Evolutionary conservation across 2,797 vertebrate genomes (phyloP).

Genomic region (Liparis tanakae): DNA sequence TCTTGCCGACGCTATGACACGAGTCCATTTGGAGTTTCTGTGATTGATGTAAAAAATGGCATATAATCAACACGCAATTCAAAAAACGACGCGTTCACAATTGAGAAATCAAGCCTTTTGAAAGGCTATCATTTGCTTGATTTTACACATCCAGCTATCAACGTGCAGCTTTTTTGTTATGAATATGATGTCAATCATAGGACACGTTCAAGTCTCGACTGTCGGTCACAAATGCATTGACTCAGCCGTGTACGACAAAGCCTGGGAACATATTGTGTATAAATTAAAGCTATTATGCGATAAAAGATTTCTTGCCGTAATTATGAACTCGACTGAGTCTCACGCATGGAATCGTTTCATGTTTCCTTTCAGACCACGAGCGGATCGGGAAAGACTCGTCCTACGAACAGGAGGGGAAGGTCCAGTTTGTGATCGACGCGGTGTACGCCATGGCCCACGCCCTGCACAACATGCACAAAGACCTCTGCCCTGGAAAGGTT

Average conservation of each 20-base stretch:
- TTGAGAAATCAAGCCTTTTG: slow-evolving; percentile 57
- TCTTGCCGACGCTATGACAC: slow-evolving; percentile 9
- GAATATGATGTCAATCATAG: slow-evolving; percentile 34
- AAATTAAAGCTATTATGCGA: not conserved
- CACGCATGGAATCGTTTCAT: not conserved
- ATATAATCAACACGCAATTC: slow-evolving; percentile 59
- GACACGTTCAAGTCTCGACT: slow-evolving; percentile 14
- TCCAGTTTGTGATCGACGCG: slow-evolving; percentile 94
- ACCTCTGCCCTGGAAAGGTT: slow-evolving; percentile 90
- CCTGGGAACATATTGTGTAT: not conserved
- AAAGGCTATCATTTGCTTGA: slow-evolving; percentile 64
- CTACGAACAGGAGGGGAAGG: slow-evolving; percentile 96
- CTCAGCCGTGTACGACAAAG: slow-evolving; percentile 1
- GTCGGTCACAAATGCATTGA: not conserved
- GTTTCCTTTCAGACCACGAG: slow-evolving; percentile 86
- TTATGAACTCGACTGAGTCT: not conserved
- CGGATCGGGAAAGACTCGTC: slow-evolving; percentile 93
- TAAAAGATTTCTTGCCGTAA: not conserved
- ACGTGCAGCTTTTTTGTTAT: slow-evolving; percentile 28
- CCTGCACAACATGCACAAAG: slow-evolving; percentile 93
- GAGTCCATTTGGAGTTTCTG: slow-evolving; percentile 32
- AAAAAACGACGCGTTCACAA: slow-evolving; percentile 49
- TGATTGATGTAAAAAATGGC: slow-evolving; percentile 60
- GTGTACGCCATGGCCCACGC: slow-evolving; percentile 96
- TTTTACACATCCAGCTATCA: slow-evolving; percentile 59